Base-by-base conservation (phyloP, 2,113 vertebrate genomes). In the Pycnonotus jocosus region DNA sequence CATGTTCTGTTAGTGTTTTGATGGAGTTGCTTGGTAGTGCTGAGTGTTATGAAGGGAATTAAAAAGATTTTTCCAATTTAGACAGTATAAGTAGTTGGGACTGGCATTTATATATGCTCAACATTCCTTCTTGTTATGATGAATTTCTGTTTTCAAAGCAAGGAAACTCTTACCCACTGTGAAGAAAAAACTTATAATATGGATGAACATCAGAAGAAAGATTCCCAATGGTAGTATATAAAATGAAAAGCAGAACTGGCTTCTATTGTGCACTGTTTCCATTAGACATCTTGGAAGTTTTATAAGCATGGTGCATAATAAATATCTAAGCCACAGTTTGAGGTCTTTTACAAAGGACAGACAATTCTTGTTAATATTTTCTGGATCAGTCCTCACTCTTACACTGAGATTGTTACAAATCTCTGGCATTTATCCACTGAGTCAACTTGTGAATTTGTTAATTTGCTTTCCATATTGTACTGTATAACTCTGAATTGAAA, bases 161-260 rank as follows among this genome's bases (percentile, higher is more conserved):
- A 93, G 90, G 93, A 94, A 94, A 96, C 88, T 96, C 56, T 94
- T 94, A 92, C 88, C 91, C 90, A 42, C 88, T 93, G 82, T 90
- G 80, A 93, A 94, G 89, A 87, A 81, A 86, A 93, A 93, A 25
- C 90, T 95, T 96, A 90, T 33, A 97, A 74, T 81, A 76, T 95
- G 95, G 95, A 94, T 94, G 92, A 94, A 93, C 86, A 94, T 96
- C 93, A 96, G 92, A 97, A 86, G 93, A 92, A 90, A 93, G 86
- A 91, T 95, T 97, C 95, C 88, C 95, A 92, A 45, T 93, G 94
- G 95, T 93, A 81, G 72, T 84, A 54, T 92, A 86, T 96, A 91
- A 96, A 97, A 97, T 86, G 76, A 95, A 96, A 96, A 97, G 88
- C 95, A 97, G 94, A 97, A 72, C 88, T 88, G 90, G 82, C 77